Evolutionary conservation across 64 coral and sea anemone species (phyloP).

Genomic region (Montipora efflorescens): DNA sequence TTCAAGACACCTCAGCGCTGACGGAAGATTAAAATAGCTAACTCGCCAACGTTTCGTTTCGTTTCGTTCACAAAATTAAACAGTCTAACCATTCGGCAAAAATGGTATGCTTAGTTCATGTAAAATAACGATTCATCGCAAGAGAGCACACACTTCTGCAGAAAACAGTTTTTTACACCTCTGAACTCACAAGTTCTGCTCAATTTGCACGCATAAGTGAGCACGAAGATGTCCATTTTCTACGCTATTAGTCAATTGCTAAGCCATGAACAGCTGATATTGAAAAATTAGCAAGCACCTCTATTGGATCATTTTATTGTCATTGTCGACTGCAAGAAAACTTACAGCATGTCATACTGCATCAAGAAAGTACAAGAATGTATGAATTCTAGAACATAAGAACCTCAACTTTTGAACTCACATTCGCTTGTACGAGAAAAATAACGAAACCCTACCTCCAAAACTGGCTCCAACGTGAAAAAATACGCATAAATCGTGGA

Average conservation of each 20-base stretch:
- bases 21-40: not conserved
- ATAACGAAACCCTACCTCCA: slow-evolving; percentile 3
- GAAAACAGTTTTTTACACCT: not conserved
- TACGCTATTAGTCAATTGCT: not conserved
- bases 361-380: not conserved
- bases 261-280: not conserved
- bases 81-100: not conserved
- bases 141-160: not conserved
- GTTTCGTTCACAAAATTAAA: not conserved
- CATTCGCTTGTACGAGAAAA: not conserved
- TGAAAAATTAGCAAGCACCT: not conserved
- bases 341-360: not conserved
- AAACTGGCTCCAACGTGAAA: not conserved
- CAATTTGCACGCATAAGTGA: not conserved
- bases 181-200: not conserved
- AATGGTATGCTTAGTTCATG: too few species aligned
- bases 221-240: not conserved
- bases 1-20: not conserved
- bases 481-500: slow-evolving; percentile 8
- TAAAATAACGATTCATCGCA: not conserved
- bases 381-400: slow-evolving; percentile 17
- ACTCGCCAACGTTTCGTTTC: not conserved
- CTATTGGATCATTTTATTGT: not conserved
- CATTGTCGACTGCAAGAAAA: not conserved
- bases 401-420: not conserved